Percentiles rank a stretch among this genome's conserved stretches.
phyloP scores from a whole-genome alignment of 2,113 vertebrate species.

The Hiodon tergisus region DNA sequence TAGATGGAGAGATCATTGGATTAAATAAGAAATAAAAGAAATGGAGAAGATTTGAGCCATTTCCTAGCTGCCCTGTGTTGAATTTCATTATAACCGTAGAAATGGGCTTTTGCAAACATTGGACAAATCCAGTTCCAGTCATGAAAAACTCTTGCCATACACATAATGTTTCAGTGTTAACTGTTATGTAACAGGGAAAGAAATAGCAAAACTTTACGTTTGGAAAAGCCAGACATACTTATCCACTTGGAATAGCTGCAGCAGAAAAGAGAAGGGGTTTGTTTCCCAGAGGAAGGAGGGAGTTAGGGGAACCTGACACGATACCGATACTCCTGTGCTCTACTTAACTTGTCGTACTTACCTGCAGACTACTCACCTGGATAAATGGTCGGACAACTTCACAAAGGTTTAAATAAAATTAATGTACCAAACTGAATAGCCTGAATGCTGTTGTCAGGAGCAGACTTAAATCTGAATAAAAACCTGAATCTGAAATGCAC shows the following conservation, averaged over 20 bases:
- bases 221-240: too few relatives aligned
- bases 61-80: not conserved
- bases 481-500: too few relatives aligned
- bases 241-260: not conserved
- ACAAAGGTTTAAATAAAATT: not conserved
- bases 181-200: too few relatives aligned
- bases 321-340: not conserved
- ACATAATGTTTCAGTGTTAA: too few relatives aligned
- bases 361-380: constrained; percentile 1
- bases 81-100: not conserved
- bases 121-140: too few relatives aligned
- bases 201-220: too few relatives aligned
- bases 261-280: not conserved
- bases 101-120: not conserved
- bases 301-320: not conserved
- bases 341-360: not conserved
- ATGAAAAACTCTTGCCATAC: too few relatives aligned
- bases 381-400: not conserved
- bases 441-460: too few relatives aligned
- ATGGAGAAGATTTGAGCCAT: not conserved
- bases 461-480: too few relatives aligned
- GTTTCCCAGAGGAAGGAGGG: not conserved
- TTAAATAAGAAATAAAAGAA: not conserved
- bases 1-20: too few relatives aligned
- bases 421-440: too few relatives aligned